These are phyloP conservation scores for Plebejus melissa DNA, from an alignment of 2,888 invertebrate genomes.

Conservation along the genomic window DNA sequence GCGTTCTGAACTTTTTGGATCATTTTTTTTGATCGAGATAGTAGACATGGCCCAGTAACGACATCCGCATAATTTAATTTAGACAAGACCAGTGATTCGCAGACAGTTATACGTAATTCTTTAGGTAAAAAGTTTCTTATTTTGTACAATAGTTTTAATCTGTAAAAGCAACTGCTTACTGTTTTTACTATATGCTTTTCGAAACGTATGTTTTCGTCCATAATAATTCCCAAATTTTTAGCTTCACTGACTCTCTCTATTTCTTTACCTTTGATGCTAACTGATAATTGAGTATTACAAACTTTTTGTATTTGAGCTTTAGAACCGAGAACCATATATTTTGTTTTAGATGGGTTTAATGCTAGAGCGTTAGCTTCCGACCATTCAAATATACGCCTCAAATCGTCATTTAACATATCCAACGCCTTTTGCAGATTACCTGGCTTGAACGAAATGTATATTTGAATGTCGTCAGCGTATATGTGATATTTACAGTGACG, in stretches of 20 bases:
- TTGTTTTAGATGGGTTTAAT: neutral
- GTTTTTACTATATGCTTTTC: slow-evolving; percentile 7
- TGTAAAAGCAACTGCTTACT: slow-evolving; percentile 18
- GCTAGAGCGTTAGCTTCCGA: neutral
- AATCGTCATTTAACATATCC: neutral
- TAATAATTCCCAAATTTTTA: slow-evolving; percentile 15
- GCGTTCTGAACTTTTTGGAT: too few species aligned
- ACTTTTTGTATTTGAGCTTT: neutral
- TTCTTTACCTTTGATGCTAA: neutral
- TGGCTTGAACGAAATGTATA: slow-evolving; percentile 6
- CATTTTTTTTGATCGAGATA: too few species aligned
- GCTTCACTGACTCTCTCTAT: slow-evolving; percentile 17
- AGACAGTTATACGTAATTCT: slow-evolving; percentile 13
- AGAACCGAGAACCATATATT: neutral
- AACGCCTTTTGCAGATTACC: neutral
- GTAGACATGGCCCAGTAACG: too few species aligned
- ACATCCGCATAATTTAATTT: too few species aligned
- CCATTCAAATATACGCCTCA: neutral
- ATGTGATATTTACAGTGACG: slow-evolving; percentile 1
- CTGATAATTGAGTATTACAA: neutral
- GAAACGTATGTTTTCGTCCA: slow-evolving; percentile 13
- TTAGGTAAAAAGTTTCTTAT: slow-evolving; percentile 5
- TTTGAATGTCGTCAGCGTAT: slow-evolving; percentile 6
- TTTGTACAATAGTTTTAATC: slow-evolving; percentile 13
- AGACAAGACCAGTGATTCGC: slow-evolving; percentile 12